A percentile compares a stretch with the other conserved stretches of the same genome.
phyloP scores from a whole-genome alignment of 2,888 invertebrate genomes.

The Nephrotoma guestfalica region DNA sequence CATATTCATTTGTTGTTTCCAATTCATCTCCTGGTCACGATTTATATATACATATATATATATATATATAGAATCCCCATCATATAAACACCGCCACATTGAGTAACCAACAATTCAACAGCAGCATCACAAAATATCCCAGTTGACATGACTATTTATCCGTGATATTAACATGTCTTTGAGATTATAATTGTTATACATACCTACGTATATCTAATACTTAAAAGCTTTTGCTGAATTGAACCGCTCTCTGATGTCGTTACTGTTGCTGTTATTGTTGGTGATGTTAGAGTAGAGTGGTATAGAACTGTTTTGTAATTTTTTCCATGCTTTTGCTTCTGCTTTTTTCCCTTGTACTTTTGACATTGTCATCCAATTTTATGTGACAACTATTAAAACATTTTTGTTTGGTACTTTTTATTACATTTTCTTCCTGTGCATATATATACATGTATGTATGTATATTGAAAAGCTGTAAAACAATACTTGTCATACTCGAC shows the following conservation, averaged over 20 bases:
- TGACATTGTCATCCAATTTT: neutral
- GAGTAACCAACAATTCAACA: neutral
- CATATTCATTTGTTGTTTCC: neutral
- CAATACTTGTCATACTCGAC: neutral
- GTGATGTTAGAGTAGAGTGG: neutral
- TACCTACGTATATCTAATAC: neutral
- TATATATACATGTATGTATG: too few relatives aligned
- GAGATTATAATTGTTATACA: neutral
- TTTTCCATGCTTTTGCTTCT: neutral
- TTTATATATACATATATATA: neutral
- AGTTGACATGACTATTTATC: neutral
- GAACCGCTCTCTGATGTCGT: neutral
- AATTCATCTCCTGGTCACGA: neutral
- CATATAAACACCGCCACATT: neutral
- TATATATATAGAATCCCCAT: neutral
- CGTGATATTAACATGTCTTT: neutral
- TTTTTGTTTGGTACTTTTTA: neutral
- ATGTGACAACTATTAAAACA: neutral
- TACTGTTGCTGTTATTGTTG: neutral
- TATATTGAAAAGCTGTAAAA: neutral
- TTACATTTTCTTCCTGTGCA: neutral
- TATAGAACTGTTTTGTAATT: neutral
- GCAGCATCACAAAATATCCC: neutral
- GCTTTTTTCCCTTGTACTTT: neutral
- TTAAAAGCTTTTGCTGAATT: neutral